Evolutionary conservation across 2,113 vertebrate genomes (phyloP), one percentile per base, ranked within the genome.

Genomic region (Chionis minor): DNA sequence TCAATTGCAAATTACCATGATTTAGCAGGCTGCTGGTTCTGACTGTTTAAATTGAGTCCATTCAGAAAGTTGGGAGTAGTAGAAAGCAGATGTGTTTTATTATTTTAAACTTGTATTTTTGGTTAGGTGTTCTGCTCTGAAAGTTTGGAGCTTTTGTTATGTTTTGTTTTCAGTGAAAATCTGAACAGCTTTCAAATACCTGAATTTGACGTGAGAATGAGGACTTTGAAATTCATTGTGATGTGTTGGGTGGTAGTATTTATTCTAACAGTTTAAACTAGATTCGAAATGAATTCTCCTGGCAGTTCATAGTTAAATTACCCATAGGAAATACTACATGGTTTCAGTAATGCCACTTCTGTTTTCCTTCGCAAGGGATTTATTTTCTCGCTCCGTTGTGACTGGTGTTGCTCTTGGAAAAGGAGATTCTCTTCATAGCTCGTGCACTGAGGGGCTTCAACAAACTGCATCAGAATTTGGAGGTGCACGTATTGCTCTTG

Each of bases 61-160:
- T 91, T 84, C 44, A 47, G 19, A 47, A 52, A 56, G 17, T 30
- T 80, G 14, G 15, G 28, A 24, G 38, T 47, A 30, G 35, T 9
- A 56, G 27, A 33, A 33, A 63, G n/a, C 12, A 5, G 51, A 74
- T 1, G 0, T 54, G n/a, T 14, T 38, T 7, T 0, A 0, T 59
- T 69, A 47, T 18, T 24, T 8, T 28, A 66, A 44, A 12, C 42
- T 14, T 14, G 2, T 4, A 3, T 27, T 65, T 87, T 63, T 81
- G 6, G 7, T 47, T 62, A 72, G 26, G 9, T 59, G 11, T 49
- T 79, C 10, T 47, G 23, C 83, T 81, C 38, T 70, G 38, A 73
- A 55, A 42, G 4, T 66, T 86, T 90, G 42, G 26, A 51, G 24
- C 45, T 81, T 79, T 26, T 32, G 17, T 8, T 82, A 14, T 23